Base-by-base conservation (phyloP, 2,113 vertebrate genomes). In the Aptenodytes forsteri region DNA sequence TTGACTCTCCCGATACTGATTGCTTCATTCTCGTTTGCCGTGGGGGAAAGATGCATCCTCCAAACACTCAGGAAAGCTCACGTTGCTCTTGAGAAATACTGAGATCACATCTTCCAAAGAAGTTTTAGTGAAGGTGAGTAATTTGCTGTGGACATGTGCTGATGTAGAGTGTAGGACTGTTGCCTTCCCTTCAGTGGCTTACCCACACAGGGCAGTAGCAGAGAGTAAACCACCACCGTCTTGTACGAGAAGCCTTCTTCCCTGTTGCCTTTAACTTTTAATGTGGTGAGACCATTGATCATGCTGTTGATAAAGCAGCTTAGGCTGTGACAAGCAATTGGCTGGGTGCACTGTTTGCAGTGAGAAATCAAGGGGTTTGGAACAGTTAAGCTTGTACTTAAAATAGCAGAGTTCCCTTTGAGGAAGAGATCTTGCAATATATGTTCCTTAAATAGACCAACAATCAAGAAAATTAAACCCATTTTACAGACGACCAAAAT, bases 281-380 rank as follows among this genome's bases (percentile, higher is more conserved):
- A 52, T 5, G 11, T 3, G 9, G 52, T 81, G 80, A 91, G 76
- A 11, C 80, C 72, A 40, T 83, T 47, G 88, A 83, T 86, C 71
- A 54, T 17, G 38, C 0, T n/a, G 64, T 50, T 91, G 90, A 89
- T 87, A 90, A 93, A 91, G 54, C 83, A 87, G 77, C 77, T 89
- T 52, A 76, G 72, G 38, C 64, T 84, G 65, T 86, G 90, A 81
- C 76, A 97, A 78, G 47, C n/a, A 87, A 30, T 81, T 92, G 86
- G 64, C 86, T 3, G 34, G 59, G 19, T 1, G 9, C 17, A 50
- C 21, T 2, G 12, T 44, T 83, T 88, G 50, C 76, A 78, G 47
- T 38, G 30, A 89, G 87, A 67, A 85, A 71, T 49, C 29, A 13
- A 66, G 1, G n/a, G 25, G 14, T 67, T 59, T 93, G 92, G 59